A percentile compares a stretch with the other conserved stretches of the same genome.
Evolutionary conservation across 2,888 invertebrate species (phyloP).

Genomic region (Gryllus longicercus): DNA sequence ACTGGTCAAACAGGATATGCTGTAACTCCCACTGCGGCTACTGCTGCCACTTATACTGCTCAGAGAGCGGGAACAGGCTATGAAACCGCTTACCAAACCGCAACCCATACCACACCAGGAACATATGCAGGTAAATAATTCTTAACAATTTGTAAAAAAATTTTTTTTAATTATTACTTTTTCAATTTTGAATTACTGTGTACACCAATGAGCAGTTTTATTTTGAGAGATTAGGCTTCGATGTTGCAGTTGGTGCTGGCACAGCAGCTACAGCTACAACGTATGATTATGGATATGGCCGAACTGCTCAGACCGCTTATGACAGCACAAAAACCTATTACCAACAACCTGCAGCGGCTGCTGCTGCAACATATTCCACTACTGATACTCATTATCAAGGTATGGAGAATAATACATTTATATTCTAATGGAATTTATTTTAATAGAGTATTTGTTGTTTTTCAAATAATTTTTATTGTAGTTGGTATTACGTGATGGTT

Average conservation of each 20-base stretch:
- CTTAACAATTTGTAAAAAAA: constrained; percentile 30
- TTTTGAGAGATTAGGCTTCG: constrained; percentile 19
- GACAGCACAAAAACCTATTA: constrained; percentile 81
- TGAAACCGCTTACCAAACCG: constrained; percentile 79
- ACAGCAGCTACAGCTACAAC: constrained; percentile 56
- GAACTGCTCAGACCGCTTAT: constrained; percentile 62
- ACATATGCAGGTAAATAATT: constrained; percentile 54
- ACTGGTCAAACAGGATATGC: constrained; percentile 81
- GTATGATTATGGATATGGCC: constrained; percentile 68
- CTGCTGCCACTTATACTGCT: constrained; percentile 80
- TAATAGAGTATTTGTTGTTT: too few species aligned
- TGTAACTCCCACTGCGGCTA: constrained; percentile 69
- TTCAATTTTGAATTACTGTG: constrained; percentile 22
- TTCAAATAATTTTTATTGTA: too few species aligned
- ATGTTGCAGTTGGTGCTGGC: constrained; percentile 43
- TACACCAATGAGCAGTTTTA: constrained; percentile 20
- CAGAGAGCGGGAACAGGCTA: constrained; percentile 77
- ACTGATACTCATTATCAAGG: constrained; percentile 51
- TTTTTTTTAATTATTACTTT: constrained; percentile 29
- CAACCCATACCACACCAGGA: constrained; percentile 65
- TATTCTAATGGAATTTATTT: too few species aligned
- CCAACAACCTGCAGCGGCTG: constrained; percentile 72
- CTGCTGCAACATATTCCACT: constrained; percentile 54
- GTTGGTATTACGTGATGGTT: too few species aligned
- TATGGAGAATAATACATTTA: background rate